These are phyloP conservation scores for Vombatus ursinus DNA, from an alignment of 2,113 vertebrate genomes.

Conservation along the genomic window DNA sequence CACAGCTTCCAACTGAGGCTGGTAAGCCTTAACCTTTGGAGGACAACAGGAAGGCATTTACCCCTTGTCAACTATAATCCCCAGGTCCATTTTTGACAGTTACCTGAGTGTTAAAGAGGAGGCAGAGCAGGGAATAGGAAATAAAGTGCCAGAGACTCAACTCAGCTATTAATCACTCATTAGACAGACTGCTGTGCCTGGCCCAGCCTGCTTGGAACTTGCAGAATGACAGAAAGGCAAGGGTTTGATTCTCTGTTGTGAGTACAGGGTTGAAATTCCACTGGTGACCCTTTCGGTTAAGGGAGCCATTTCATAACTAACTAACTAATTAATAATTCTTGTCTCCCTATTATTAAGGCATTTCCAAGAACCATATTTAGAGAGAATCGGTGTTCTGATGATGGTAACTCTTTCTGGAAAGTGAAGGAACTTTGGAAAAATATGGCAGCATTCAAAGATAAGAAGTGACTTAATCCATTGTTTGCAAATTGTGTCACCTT, in stretches of 20 bases:
- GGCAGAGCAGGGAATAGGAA: conserved; percentile 70
- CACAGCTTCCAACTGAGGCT: conserved; percentile 84
- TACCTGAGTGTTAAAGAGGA: conserved; percentile 83
- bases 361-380: neutral
- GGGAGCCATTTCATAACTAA: neutral
- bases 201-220: conserved; percentile 39
- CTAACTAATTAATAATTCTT: neutral
- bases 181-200: conserved; percentile 41
- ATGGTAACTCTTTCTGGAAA: neutral
- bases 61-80: conserved; percentile 85
- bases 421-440: neutral
- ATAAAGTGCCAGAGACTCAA: conserved; percentile 67
- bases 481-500: neutral
- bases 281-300: neutral
- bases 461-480: neutral
- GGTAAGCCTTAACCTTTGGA: conserved; percentile 88
- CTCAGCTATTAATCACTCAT: conserved; percentile 72
- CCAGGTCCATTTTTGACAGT: conserved; percentile 81
- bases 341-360: neutral
- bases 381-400: neutral
- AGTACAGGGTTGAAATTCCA: neutral
- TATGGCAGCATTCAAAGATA: neutral
- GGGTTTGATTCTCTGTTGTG: neutral
- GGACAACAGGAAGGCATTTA: conserved; percentile 85
- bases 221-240: conserved; percentile 52